Conservation (phyloP, 2,888 invertebrate species). For the Heliconius sara region DNA sequence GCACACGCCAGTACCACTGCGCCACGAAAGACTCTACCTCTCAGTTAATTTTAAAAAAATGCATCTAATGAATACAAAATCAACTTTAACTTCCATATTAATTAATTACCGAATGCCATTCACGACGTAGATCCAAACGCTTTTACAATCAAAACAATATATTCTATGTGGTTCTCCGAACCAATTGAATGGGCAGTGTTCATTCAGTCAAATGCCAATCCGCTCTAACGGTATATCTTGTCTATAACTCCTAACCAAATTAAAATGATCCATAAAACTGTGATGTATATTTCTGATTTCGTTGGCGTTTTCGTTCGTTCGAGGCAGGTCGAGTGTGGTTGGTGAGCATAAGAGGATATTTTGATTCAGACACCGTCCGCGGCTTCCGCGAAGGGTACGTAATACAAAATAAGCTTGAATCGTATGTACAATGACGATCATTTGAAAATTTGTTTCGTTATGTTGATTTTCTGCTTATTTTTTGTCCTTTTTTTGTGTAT, state of each 20-base stretch:
- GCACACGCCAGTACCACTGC: too few relatives aligned
- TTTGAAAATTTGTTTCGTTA: constrained; percentile 48
- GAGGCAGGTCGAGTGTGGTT: constrained; percentile 37
- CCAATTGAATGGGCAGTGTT: constrained; percentile 69
- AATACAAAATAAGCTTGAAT: constrained; percentile 55
- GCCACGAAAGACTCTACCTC: neutral
- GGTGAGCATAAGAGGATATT: constrained; percentile 70
- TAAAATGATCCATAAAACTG: constrained; percentile 42
- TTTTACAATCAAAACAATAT: constrained; percentile 62
- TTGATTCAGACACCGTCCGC: constrained; percentile 74
- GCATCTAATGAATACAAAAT: neutral
- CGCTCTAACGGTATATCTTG: constrained; percentile 71
- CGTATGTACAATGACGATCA: constrained; percentile 43
- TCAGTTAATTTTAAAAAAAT: neutral
- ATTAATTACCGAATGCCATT: constrained; percentile 33
- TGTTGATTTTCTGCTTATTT: constrained; percentile 29
- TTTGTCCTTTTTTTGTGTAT: neutral
- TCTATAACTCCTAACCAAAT: constrained; percentile 64
- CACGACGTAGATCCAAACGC: constrained; percentile 30
- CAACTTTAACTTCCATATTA: neutral
- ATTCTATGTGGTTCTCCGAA: constrained; percentile 72
- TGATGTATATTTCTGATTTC: constrained; percentile 32
- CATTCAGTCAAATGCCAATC: constrained; percentile 76
- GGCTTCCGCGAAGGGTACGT: constrained; percentile 76
- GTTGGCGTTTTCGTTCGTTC: too few relatives aligned